Percentiles rank a stretch among this genome's conserved stretches.
Evolutionary conservation across 2,113 vertebrate species (phyloP).

Genomic region (Bos indicus): DNA sequence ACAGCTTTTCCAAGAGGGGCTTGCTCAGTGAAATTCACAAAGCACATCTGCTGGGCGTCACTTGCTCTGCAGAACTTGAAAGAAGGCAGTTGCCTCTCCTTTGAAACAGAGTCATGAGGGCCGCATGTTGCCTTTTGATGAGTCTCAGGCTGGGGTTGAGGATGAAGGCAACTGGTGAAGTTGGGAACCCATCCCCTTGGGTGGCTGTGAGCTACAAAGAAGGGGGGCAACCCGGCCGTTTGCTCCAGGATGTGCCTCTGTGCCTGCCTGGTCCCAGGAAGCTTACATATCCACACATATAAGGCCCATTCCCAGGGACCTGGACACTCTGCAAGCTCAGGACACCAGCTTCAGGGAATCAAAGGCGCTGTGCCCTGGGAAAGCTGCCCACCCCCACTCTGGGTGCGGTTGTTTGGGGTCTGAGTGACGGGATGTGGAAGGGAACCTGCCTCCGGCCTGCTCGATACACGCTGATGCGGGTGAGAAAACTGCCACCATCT

Average conservation of each 20-base stretch:
- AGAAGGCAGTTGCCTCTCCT: neutral
- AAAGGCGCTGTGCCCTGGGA: neutral
- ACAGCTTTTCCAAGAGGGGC: neutral
- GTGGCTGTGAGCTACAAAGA: neutral
- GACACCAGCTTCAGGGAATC: neutral
- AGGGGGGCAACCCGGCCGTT: rapidly evolving
- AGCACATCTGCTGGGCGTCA: rapidly evolving
- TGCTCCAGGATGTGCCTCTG: neutral
- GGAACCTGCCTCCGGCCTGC: neutral
- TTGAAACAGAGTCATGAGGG: neutral
- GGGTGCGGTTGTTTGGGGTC: neutral
- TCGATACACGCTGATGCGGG: neutral
- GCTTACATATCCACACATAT: rapidly evolving
- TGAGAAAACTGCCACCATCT: rapidly evolving
- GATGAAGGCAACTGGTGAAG: rapidly evolving
- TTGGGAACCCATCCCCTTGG: neutral
- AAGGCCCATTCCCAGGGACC: neutral
- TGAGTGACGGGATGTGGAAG: neutral
- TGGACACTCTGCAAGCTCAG: neutral
- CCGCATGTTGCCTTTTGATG: neutral
- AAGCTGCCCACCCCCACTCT: neutral
- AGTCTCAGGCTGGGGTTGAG: neutral
- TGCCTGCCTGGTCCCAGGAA: neutral
- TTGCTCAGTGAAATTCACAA: neutral
- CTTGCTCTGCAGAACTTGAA: neutral